Percentiles rank a stretch among this genome's conserved stretches.
Conservation (phyloP, 2,888 invertebrate genomes). For the Cryptocephalus moraei region DNA sequence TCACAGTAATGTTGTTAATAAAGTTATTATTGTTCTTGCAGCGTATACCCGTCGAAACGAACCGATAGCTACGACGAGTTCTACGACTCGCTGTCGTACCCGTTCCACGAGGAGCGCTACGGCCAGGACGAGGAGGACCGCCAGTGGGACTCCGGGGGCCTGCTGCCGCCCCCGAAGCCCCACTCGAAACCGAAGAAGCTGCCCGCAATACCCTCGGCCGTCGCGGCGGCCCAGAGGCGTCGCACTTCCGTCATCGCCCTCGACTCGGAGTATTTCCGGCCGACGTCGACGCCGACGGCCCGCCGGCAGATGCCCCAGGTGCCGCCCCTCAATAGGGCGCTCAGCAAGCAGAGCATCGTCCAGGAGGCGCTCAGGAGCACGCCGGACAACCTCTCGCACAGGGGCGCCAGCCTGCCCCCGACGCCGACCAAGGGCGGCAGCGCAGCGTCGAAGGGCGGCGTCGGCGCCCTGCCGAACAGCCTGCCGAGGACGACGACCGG, state of each 20-base stretch:
- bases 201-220: background rate
- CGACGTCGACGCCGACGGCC: constrained; percentile 32
- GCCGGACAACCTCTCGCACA: constrained; percentile 29
- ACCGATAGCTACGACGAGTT: constrained; percentile 52
- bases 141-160: constrained; percentile 66
- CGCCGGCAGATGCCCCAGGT: constrained; percentile 36
- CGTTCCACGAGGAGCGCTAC: constrained; percentile 50
- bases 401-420: constrained; percentile 38
- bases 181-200: constrained; percentile 15
- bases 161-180: constrained; percentile 19
- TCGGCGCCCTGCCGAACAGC: constrained; percentile 29
- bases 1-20: background rate
- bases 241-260: background rate
- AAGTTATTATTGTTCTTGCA: constrained; percentile 8
- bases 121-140: constrained; percentile 57
- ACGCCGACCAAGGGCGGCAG: constrained; percentile 32
- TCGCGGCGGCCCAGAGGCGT: background rate
- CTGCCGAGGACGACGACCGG: constrained; percentile 38
- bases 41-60: constrained; percentile 20
- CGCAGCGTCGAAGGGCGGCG: background rate
- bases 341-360: constrained; percentile 17
- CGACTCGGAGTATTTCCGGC: constrained; percentile 8
- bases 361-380: constrained; percentile 29
- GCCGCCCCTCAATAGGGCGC: constrained; percentile 28
- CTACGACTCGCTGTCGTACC: constrained; percentile 53